phyloP scores from a whole-genome alignment of 1,140 invertebrate genomes.

The Pseudomyrmex concolor region DNA sequence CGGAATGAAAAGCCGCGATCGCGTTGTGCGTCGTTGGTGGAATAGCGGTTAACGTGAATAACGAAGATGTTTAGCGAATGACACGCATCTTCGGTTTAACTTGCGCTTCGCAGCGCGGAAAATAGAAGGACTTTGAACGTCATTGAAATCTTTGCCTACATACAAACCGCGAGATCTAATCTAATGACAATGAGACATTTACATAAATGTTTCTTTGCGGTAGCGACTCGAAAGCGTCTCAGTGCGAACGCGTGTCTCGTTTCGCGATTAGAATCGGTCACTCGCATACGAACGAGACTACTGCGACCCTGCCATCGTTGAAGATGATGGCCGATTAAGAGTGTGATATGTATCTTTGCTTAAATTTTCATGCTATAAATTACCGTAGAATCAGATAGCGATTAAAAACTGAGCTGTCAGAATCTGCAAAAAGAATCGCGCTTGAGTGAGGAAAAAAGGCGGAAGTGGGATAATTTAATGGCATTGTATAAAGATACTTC shows the following conservation, averaged over 20 bases:
- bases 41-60: constrained; percentile 42
- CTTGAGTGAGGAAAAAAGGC: background rate
- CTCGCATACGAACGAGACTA: background rate
- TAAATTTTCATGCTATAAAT: constrained; percentile 19
- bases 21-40: constrained; percentile 60
- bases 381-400: background rate
- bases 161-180: constrained; percentile 17
- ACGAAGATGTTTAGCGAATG: constrained; percentile 67
- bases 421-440: constrained; percentile 17
- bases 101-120: constrained; percentile 15
- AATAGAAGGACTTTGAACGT: no score
- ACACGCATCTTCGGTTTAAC: constrained; percentile 60
- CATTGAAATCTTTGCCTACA: background rate
- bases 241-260: background rate
- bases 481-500: constrained; percentile 27
- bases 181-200: background rate
- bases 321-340: constrained; percentile 11
- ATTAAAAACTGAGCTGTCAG: background rate
- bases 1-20: constrained; percentile 53
- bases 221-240: background rate
- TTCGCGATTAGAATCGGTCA: background rate
- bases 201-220: constrained; percentile 13
- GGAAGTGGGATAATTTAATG: background rate
- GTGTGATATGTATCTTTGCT: background rate
- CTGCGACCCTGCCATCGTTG: no score